These are phyloP conservation scores for Nothoprocta pentlandii DNA, from an alignment of 2,113 vertebrate species.

Conservation along the genomic window DNA sequence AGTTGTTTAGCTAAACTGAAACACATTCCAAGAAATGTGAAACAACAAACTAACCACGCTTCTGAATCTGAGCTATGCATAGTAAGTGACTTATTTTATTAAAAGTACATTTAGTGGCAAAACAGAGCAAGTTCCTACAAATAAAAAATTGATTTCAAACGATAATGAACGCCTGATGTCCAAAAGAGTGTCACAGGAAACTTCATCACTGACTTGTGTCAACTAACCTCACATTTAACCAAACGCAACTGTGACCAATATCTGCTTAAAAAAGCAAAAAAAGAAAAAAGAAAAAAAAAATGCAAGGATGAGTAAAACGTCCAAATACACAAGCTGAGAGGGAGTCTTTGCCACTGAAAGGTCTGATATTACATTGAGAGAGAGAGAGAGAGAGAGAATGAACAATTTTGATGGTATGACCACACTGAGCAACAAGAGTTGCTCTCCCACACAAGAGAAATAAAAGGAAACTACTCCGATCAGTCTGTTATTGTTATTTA, in stretches of 20 bases:
- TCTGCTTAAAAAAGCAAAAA: slow-evolving; percentile 57
- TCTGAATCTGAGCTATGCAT: slow-evolving; percentile 42
- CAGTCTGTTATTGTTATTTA: background rate
- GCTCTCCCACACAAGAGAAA: background rate
- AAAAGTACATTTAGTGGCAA: slow-evolving; percentile 19
- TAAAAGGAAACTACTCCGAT: background rate
- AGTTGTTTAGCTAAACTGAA: slow-evolving; percentile 55
- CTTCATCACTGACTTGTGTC: slow-evolving; percentile 37
- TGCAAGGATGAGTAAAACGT: slow-evolving; percentile 42
- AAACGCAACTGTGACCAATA: slow-evolving; percentile 59
- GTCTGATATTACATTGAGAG: background rate
- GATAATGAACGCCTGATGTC: slow-evolving; percentile 60
- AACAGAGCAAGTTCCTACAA: slow-evolving; percentile 22
- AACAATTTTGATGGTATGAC: slow-evolving; percentile 15
- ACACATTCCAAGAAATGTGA: slow-evolving; percentile 61
- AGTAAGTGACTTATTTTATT: slow-evolving; percentile 53
- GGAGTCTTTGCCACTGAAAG: slow-evolving; percentile 9
- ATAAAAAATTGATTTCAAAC: slow-evolving; percentile 35
- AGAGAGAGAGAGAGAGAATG: slow-evolving; percentile 13
- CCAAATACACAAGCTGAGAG: background rate
- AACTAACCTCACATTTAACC: slow-evolving; percentile 60
- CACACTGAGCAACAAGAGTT: slow-evolving; percentile 5
- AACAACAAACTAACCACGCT: slow-evolving; percentile 32
- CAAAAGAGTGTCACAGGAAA: slow-evolving; percentile 23
- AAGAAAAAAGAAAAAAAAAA: slow-evolving; percentile 40